phyloP scores from a whole-genome alignment of 2,113 vertebrate genomes.

The Oncorhynchus masou region DNA sequence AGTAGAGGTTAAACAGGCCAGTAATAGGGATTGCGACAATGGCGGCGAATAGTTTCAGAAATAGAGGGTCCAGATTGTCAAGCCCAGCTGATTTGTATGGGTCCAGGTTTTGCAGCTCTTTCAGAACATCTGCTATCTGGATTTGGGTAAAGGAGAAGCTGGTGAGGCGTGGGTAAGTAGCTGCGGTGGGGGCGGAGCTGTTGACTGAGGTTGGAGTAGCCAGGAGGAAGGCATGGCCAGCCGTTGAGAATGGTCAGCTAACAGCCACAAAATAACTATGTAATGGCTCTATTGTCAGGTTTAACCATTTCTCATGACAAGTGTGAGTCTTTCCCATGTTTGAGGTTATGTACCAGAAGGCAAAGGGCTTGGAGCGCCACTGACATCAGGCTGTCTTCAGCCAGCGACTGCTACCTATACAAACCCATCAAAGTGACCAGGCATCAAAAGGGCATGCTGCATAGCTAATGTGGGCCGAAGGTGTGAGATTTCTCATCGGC shows the following conservation, averaged over 20 bases:
- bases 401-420: conserved; percentile 40
- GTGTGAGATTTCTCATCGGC: conserved; percentile 81
- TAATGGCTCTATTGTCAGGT: conserved; percentile 4
- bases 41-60: no score
- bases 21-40: no score
- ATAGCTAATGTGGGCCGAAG: conserved; percentile 77
- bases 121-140: no score
- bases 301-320: conserved; percentile 3
- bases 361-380: not conserved
- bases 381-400: conserved; percentile 25
- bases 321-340: conserved; percentile 12
- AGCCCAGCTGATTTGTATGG: no score
- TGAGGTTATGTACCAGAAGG: not conserved
- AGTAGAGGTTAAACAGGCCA: no score
- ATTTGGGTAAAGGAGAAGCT: no score
- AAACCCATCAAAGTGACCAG: conserved; percentile 68
- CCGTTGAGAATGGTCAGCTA: not conserved
- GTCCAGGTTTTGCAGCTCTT: no score
- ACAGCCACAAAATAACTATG: not conserved
- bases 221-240: no score
- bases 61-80: no score
- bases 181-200: no score
- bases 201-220: no score
- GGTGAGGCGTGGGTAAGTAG: no score
- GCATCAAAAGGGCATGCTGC: conserved; percentile 78